phyloP scores from a whole-genome alignment of 2,113 vertebrate species.

The Apodemus speciosus region DNA sequence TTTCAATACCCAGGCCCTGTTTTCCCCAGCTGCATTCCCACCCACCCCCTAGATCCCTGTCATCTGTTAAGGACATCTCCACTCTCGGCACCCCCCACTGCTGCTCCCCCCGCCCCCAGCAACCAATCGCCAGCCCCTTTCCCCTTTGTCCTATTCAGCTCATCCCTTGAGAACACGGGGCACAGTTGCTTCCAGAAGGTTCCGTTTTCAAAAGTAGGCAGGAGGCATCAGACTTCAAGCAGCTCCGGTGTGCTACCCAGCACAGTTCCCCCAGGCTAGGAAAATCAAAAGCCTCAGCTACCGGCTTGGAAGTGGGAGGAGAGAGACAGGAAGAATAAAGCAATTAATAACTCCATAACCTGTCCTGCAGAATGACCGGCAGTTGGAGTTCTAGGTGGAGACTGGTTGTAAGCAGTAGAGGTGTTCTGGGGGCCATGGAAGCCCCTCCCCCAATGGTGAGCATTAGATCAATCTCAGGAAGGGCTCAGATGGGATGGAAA shows the following conservation, averaged over 20 bases:
- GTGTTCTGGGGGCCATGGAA: neutral
- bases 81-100: neutral
- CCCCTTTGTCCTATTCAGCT: slow-evolving; percentile 42
- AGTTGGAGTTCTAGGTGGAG: neutral
- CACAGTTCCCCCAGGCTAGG: slow-evolving; percentile 50
- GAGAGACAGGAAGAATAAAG: accelerated
- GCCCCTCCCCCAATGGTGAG: neutral
- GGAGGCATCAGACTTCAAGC: slow-evolving; percentile 67
- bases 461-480: neutral
- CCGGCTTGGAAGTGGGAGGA: slow-evolving; percentile 48
- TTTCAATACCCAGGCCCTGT: neutral
- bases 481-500: neutral
- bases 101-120: neutral
- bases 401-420: neutral
- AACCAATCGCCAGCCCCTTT: neutral
- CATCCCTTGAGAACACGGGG: slow-evolving; percentile 25
- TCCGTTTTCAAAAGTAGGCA: slow-evolving; percentile 55
- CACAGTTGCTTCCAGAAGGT: slow-evolving; percentile 37
- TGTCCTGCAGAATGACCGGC: neutral
- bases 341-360: slow-evolving; percentile 45
- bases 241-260: slow-evolving; percentile 40
- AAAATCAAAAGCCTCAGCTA: slow-evolving; percentile 60
- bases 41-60: neutral
- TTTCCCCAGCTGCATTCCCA: too few relatives aligned
- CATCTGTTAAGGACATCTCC: neutral